Evolutionary conservation across 2,797 vertebrate species (phyloP), one percentile per base, ranked within the genome.

Genomic region (Erethizon dorsatum): DNA sequence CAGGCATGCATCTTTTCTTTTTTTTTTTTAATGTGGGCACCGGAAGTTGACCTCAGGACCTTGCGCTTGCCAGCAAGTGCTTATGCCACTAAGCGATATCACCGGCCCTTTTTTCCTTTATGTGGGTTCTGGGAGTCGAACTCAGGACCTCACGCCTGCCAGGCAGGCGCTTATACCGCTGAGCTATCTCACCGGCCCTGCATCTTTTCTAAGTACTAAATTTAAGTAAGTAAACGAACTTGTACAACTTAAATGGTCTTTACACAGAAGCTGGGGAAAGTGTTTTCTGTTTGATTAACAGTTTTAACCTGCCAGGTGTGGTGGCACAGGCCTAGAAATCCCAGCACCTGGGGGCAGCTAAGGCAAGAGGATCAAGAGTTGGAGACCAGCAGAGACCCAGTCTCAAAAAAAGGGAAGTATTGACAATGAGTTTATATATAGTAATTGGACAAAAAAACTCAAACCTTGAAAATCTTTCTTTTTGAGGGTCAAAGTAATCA

Each of bases 261-360:
- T 90, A 90, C 22, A 92, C 92, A 80, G 95, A 94, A 69, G 17
- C 26, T 24, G 41, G 47, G 45, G 84, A 61, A 69, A 84, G 24
- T 95, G 47, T 69, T 83, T 95, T 97, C 13, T 82, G 47, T 88
- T 92, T 95, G n/a, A 94, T 71, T 88, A 73, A 95, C 83, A 57
- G 56, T 71, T 12, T 47, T 47, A 45, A 47, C 45, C 45, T 47
- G 24, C 45, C 28, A 26, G 41, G 26, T 28, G 12, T 75, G 73
- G 71, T 47, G 45, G 45, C 24, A 47, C 45, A 47, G 12, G 15
- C 45, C 45, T 75, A 75, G 73, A 47, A 47, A 47, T 22, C 26
- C 22, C 45, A 75, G 73, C 73, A 75, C 26, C 37, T 45, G 11
- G 10, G 41, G 71, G 14, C 71, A 73, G 71, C 3, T 45, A 22